phyloP scores from a whole-genome alignment of 2,797 vertebrate species.

The Potorous gilbertii region DNA sequence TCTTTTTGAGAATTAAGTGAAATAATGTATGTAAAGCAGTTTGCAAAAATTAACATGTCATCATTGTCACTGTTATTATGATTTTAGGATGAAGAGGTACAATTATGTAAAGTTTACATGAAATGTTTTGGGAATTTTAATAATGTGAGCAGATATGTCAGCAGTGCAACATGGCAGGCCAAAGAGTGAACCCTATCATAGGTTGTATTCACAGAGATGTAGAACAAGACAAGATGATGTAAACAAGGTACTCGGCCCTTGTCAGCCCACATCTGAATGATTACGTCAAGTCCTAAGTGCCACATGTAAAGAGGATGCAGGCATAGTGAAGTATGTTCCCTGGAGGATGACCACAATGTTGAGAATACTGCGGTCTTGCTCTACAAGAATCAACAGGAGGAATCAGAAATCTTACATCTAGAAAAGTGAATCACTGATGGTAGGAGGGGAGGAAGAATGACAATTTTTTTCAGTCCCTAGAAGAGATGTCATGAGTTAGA shows the following conservation, averaged over 20 bases:
- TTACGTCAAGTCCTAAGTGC: neutral
- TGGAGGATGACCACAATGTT: neutral
- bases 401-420: neutral
- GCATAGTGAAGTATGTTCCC: neutral
- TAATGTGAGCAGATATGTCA: neutral
- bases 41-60: neutral
- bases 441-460: neutral
- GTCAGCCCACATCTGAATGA: neutral
- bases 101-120: neutral
- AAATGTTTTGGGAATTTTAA: neutral
- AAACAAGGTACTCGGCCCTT: neutral
- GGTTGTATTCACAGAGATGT: neutral
- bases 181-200: neutral
- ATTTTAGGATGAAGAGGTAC: neutral
- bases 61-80: neutral
- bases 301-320: neutral
- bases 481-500: neutral
- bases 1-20: neutral
- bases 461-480: neutral
- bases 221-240: neutral
- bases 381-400: neutral
- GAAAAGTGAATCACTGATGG: neutral
- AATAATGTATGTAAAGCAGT: neutral
- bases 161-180: neutral
- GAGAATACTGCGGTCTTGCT: neutral